Evolutionary conservation across 2,797 vertebrate species (phyloP).

Genomic region (Coracias cyanogaster): DNA sequence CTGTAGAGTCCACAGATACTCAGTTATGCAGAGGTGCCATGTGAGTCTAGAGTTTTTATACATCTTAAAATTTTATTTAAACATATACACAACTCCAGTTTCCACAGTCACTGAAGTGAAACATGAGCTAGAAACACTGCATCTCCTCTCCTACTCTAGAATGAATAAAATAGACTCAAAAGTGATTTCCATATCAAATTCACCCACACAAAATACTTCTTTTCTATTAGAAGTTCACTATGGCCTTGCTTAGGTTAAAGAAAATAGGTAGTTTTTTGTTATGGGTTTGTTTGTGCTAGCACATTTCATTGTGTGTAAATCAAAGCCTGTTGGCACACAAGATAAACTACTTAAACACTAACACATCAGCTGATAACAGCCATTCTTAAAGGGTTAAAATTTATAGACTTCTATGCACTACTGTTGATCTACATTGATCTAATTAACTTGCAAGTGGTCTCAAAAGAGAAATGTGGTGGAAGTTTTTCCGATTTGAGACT

Average conservation of each 20-base stretch:
- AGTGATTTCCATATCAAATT: neutral
- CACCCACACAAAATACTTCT: neutral
- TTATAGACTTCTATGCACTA: neutral
- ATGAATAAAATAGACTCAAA: neutral
- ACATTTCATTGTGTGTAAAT: neutral
- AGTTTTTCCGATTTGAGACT: neutral
- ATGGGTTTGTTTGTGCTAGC: neutral
- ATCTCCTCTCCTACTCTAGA: neutral
- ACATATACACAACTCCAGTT: neutral
- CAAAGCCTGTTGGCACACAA: neutral
- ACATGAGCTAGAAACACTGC: neutral
- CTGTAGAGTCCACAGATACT: conserved; percentile 74
- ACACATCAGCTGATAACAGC: neutral
- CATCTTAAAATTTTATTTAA: neutral
- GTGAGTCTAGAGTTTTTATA: neutral
- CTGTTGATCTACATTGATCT: neutral
- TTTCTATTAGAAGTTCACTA: neutral
- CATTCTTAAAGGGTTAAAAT: neutral
- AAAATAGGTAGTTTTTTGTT: neutral
- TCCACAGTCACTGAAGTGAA: neutral
- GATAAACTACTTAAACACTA: neutral
- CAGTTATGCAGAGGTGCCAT: conserved; percentile 56
- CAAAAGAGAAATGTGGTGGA: neutral
- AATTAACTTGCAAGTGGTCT: neutral
- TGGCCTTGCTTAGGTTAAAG: neutral